Percentiles rank a stretch among this genome's conserved stretches.
These are phyloP conservation scores for Porites cylindrica DNA, from an alignment of 92 coral and sea anemone genomes.

Conservation along the genomic window DNA sequence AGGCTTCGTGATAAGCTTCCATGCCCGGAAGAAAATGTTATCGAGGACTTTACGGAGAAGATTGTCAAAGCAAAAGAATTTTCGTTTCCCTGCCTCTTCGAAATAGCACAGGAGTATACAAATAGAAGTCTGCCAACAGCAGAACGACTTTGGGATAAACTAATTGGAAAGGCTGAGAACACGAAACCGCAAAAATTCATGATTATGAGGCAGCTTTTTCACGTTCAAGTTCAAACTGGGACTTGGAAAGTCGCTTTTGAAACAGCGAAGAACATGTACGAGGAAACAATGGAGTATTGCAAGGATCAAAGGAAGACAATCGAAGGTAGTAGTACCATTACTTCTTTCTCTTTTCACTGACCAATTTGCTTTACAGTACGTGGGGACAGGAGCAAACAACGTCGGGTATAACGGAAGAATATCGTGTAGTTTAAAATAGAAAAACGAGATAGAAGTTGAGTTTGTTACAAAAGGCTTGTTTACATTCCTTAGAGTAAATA, in stretches of 20 bases:
- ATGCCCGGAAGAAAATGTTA: slow-evolving; percentile 16
- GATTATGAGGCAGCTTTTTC: slow-evolving; percentile 46
- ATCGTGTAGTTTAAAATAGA: too few relatives aligned
- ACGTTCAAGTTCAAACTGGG: slow-evolving; percentile 40
- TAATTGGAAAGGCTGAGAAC: slow-evolving; percentile 4
- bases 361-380: too few relatives aligned
- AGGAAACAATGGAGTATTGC: slow-evolving; percentile 27
- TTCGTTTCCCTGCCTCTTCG: not conserved
- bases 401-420: too few relatives aligned
- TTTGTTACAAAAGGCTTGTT: too few relatives aligned
- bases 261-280: slow-evolving; percentile 43
- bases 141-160: slow-evolving; percentile 47
- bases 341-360: too few relatives aligned
- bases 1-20: slow-evolving; percentile 9
- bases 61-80: slow-evolving; percentile 1
- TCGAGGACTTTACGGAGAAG: not conserved
- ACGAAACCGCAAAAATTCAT: slow-evolving; percentile 10
- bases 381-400: too few relatives aligned
- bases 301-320: not conserved
- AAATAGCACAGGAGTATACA: slow-evolving; percentile 30
- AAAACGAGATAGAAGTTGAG: too few relatives aligned
- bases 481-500: too few relatives aligned
- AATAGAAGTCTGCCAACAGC: slow-evolving; percentile 50
- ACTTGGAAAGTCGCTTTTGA: slow-evolving; percentile 54
- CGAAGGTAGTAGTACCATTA: not conserved